phyloP scores from a whole-genome alignment of 2,797 vertebrate species.

The Mormyrus proboscirostris region DNA sequence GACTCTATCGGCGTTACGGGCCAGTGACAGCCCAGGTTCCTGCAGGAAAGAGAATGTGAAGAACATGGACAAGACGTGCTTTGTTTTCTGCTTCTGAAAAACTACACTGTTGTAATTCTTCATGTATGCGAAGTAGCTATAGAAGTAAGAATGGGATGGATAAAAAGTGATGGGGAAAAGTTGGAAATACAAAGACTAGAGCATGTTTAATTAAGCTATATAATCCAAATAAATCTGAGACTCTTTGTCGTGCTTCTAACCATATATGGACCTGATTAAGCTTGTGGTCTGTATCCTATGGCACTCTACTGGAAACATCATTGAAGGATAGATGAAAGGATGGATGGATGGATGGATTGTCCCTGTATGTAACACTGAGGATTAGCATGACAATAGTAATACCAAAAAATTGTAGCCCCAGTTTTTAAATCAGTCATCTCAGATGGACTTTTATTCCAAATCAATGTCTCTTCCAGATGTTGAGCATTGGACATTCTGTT shows the following conservation, averaged over 20 bases:
- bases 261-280: not conserved
- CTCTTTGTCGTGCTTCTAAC: not conserved
- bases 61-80: not conserved
- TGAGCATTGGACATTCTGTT: not conserved
- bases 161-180: not conserved
- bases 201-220: not conserved
- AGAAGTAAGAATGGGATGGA: not conserved
- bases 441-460: not conserved
- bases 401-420: not conserved
- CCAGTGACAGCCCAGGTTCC: not conserved
- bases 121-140: not conserved
- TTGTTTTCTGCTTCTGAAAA: not conserved
- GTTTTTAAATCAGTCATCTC: not conserved
- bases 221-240: not conserved
- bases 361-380: not conserved
- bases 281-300: not conserved
- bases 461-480: not conserved
- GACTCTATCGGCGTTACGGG: not conserved
- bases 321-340: not conserved
- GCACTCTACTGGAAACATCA: not conserved
- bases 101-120: not conserved
- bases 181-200: not conserved
- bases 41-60: not conserved
- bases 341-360: not conserved
- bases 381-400: not conserved